These are phyloP conservation scores for Cheilosia variabilis DNA, from an alignment of 2,888 invertebrate species.

Conservation along the genomic window DNA sequence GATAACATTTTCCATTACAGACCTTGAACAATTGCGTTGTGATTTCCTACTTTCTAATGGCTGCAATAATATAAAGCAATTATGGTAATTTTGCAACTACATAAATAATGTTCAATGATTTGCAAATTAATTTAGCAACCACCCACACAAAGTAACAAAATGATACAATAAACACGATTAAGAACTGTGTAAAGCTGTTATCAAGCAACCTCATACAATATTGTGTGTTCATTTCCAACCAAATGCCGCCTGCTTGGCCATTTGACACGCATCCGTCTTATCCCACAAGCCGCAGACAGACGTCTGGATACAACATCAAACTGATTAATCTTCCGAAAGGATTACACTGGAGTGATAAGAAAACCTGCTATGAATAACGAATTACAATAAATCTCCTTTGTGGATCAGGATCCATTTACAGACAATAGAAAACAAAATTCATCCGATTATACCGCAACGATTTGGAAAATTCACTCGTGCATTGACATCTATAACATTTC, in stretches of 20 bases:
- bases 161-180: not conserved
- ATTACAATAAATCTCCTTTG: slow-evolving; percentile 43
- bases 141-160: too few species aligned
- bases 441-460: slow-evolving; percentile 29
- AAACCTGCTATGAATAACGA: slow-evolving; percentile 58
- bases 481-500: slow-evolving; percentile 9
- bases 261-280: slow-evolving; percentile 57
- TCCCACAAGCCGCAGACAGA: slow-evolving; percentile 52
- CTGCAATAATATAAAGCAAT: too few species aligned
- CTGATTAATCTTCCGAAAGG: slow-evolving; percentile 66
- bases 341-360: slow-evolving; percentile 42
- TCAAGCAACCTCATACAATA: slow-evolving; percentile 1
- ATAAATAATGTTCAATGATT: not conserved
- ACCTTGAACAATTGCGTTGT: too few species aligned
- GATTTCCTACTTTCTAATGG: too few species aligned
- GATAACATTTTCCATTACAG: too few species aligned
- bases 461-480: slow-evolving; percentile 30
- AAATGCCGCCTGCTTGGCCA: slow-evolving; percentile 29
- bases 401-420: not conserved
- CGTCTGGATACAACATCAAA: slow-evolving; percentile 62
- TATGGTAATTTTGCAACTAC: too few species aligned
- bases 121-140: not conserved
- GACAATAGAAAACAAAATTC: slow-evolving; percentile 1
- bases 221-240: slow-evolving; percentile 26
- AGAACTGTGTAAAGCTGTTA: not conserved